Conservation (phyloP, 2,113 vertebrate genomes). For the Stomatorhinus ivindoensis region DNA sequence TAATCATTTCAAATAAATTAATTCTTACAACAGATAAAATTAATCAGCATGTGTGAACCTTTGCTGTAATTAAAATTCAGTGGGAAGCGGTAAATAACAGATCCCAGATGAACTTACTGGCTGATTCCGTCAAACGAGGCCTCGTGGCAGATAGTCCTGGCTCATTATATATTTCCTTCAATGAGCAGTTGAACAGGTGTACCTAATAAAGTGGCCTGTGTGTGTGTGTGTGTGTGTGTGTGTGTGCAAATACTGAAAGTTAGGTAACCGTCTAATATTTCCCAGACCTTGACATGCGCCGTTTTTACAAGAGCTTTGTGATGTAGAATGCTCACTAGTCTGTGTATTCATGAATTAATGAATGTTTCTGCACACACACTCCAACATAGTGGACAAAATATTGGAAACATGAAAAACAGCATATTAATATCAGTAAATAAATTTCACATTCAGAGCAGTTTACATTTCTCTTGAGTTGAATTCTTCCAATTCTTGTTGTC, state of each 20-base stretch:
- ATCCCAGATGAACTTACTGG: constrained; percentile 63
- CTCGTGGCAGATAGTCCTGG: constrained; percentile 46
- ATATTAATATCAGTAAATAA: background rate
- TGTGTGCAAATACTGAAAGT: background rate
- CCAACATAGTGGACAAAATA: background rate
- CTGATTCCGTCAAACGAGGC: constrained; percentile 91
- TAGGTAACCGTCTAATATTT: background rate
- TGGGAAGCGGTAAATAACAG: constrained; percentile 34
- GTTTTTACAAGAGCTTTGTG: background rate
- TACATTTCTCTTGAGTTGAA: no score
- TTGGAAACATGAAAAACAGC: background rate
- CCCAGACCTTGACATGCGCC: background rate
- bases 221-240: no score
- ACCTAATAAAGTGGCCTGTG: background rate
- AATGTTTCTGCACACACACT: background rate
- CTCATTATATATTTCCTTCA: background rate
- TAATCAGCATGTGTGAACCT: constrained; percentile 20
- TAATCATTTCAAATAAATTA: constrained; percentile 9
- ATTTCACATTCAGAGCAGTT: no score
- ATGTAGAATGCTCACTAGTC: background rate
- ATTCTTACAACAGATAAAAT: constrained; percentile 19
- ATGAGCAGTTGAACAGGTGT: background rate
- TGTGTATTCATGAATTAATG: background rate
- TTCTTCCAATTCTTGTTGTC: no score
- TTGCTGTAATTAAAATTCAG: constrained; percentile 15